Conservation (phyloP, 2,113 vertebrate species). For the human (Homo sapiens) region GRCh38 chr3:147671501-147672000, state of each 20-base stretch:
- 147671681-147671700: background rate
- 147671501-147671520: background rate
- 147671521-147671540: background rate
- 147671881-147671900: background rate
- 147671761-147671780: background rate
- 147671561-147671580: background rate
- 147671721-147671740: background rate
- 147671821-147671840: background rate
- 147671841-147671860: background rate
- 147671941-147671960: background rate
- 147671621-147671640: background rate
- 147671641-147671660: background rate
- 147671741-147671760: background rate
- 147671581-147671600: background rate
- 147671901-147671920: background rate
- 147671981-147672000: slow-evolving; percentile 47
- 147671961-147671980: slow-evolving; percentile 34
- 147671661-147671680: background rate
- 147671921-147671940: slow-evolving; percentile 4
- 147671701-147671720: background rate
- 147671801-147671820: background rate
- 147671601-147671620: background rate
- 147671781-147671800: background rate
- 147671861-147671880: background rate
- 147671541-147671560: background rate